Conservation (phyloP, 2,113 vertebrate genomes). For the Saguinus midas region DNA sequence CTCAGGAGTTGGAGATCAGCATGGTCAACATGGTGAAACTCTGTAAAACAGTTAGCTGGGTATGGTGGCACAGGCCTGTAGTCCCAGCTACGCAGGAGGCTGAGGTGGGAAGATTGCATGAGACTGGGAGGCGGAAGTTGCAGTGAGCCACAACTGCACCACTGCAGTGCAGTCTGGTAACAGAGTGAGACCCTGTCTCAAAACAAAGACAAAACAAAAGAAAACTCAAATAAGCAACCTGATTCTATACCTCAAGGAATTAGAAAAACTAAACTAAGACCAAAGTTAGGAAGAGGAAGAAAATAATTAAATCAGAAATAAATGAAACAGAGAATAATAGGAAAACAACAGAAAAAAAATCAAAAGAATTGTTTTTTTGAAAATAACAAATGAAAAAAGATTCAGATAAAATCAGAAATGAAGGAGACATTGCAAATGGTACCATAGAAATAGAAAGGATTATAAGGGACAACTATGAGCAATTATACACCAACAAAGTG, state of each 20-base stretch:
- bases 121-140: too few species aligned
- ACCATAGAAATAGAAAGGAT: not conserved
- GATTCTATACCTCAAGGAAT: not conserved
- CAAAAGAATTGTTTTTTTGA: not conserved
- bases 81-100: too few species aligned
- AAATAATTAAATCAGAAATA: slow-evolving; percentile 37
- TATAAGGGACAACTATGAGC: not conserved
- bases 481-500: not conserved
- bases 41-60: too few species aligned
- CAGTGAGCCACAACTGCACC: too few species aligned
- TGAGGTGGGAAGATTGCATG: too few species aligned
- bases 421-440: not conserved
- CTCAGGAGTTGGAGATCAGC: too few species aligned
- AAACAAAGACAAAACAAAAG: too few species aligned
- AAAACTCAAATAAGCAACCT: not conserved
- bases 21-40: too few species aligned
- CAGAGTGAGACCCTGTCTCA: too few species aligned
- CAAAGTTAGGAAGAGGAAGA: not conserved
- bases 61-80: too few species aligned
- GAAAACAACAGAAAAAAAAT: not conserved
- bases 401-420: not conserved
- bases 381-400: not conserved
- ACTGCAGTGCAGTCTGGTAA: too few species aligned
- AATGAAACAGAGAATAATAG: not conserved
- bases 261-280: not conserved